Evolutionary conservation across 1,140 invertebrate species (phyloP).

Genomic region (Bombus affinis): DNA sequence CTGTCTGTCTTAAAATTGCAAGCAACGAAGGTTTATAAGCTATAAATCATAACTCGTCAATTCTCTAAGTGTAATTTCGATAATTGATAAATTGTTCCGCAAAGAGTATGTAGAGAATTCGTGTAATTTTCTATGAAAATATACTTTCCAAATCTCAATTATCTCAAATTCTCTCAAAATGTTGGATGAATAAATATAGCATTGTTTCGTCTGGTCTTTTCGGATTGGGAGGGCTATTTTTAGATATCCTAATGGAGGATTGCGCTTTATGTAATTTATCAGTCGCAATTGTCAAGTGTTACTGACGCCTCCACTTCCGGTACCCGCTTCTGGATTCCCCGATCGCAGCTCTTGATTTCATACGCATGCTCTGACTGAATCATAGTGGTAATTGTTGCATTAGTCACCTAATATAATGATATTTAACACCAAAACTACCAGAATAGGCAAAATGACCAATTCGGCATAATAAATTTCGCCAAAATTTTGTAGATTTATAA

Average conservation of each 20-base stretch:
- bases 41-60: no score
- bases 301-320: slow-evolving; percentile 46
- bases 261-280: slow-evolving; percentile 47
- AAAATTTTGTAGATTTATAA: background rate
- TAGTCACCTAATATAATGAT: no score
- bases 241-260: slow-evolving; percentile 1
- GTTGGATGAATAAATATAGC: background rate
- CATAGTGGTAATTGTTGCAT: background rate
- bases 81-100: background rate
- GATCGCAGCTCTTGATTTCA: background rate
- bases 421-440: background rate
- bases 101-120: background rate
- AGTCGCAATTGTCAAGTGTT: slow-evolving; percentile 36
- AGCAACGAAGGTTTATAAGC: no score
- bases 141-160: background rate
- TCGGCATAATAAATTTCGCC: no score
- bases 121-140: background rate
- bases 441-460: no score
- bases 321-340: slow-evolving; percentile 20
- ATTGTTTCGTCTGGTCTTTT: background rate
- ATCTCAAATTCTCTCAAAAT: background rate
- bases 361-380: background rate
- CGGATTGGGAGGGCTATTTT: slow-evolving; percentile 11
- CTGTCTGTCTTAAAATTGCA: no score
- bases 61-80: background rate